These are phyloP conservation scores for Belonocnema kinseyi DNA, from an alignment of 1,140 invertebrate species.

Conservation along the genomic window DNA sequence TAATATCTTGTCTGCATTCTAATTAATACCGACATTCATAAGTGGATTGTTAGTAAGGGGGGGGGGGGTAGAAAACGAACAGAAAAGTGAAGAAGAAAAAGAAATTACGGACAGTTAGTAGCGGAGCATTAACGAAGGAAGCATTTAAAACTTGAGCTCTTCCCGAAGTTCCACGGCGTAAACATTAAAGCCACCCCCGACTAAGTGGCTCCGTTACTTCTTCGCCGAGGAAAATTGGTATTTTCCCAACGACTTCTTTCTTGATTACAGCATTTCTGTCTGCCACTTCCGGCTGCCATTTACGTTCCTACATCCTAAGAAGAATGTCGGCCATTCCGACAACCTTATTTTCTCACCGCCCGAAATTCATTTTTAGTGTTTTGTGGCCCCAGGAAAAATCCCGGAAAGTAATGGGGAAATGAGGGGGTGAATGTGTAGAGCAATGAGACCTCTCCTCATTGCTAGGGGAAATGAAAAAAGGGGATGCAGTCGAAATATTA, in stretches of 20 bases:
- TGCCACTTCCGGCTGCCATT: constrained; percentile 36
- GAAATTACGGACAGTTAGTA: constrained; percentile 53
- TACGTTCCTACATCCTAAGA: constrained; percentile 7
- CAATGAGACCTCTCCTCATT: no score
- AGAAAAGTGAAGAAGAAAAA: constrained; percentile 8
- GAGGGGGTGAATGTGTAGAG: no score
- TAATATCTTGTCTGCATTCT: no score
- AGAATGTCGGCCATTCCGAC: constrained; percentile 38
- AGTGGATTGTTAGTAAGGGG: neutral
- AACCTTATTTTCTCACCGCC: neutral
- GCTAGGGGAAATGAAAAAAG: no score
- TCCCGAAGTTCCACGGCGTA: constrained; percentile 54
- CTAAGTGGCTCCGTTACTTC: constrained; percentile 56
- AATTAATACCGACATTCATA: neutral
- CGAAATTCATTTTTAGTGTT: no score
- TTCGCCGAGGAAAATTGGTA: constrained; percentile 40
- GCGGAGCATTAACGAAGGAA: constrained; percentile 51
- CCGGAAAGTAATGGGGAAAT: no score
- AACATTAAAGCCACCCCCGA: constrained; percentile 57
- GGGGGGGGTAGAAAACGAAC: constrained; percentile 7
- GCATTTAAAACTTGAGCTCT: constrained; percentile 58
- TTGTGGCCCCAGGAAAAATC: no score
- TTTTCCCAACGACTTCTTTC: constrained; percentile 39
- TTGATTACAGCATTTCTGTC: constrained; percentile 50
- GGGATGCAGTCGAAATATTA: no score